These are phyloP conservation scores for Chamaea fasciata DNA, from an alignment of 2,113 vertebrate species.

Conservation along the genomic window DNA sequence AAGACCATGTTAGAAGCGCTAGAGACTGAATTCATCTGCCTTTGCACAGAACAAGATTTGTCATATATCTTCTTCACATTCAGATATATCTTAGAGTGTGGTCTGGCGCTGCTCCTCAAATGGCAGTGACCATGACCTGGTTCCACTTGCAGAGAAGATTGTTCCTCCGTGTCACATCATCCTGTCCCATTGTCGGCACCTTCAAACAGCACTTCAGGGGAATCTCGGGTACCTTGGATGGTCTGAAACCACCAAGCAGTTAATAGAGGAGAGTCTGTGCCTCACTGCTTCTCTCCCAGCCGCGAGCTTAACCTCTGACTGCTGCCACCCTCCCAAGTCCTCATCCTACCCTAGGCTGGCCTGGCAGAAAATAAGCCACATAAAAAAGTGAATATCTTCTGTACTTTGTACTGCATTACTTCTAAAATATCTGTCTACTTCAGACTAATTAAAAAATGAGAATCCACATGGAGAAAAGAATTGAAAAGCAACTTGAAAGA, in stretches of 20 bases:
- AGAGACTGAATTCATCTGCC: not conserved
- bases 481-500: not conserved
- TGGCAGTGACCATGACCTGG: not conserved
- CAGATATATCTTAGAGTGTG: not conserved
- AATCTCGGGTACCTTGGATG: not conserved
- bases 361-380: not conserved
- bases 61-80: not conserved
- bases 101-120: not conserved
- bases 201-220: not conserved
- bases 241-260: not conserved
- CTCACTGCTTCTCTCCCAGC: not conserved
- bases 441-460: not conserved
- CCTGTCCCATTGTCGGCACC: fast-evolving
- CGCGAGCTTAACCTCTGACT: not conserved
- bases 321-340: not conserved
- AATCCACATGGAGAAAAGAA: not conserved
- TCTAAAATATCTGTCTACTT: not conserved
- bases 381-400: not conserved
- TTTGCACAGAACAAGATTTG: not conserved
- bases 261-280: not conserved
- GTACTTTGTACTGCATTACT: not conserved
- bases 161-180: not conserved
- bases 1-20: not conserved
- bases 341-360: not conserved
- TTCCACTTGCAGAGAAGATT: not conserved